Base-by-base conservation (phyloP, 2,888 invertebrate species). In the Thysanoteuthis rhombus region DNA sequence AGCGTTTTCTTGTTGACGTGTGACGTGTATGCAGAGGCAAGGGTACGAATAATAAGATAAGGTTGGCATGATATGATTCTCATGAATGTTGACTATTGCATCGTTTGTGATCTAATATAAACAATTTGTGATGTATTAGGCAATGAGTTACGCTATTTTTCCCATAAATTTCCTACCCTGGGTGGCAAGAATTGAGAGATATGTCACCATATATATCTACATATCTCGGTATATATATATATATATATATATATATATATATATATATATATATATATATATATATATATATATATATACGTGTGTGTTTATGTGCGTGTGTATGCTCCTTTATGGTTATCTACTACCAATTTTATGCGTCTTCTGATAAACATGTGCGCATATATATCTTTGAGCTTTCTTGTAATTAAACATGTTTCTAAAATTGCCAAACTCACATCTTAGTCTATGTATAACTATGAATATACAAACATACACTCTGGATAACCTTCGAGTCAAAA, bases 221-320 rank as follows among this genome's bases (percentile, higher is more conserved):
- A 36, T 16, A n/a, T 75, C 32, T 32, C 8, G 32, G n/a, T 32
- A 75, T 32, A 75, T 32, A 32, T 32, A 75, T n/a, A 75, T 75
- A 58, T 75, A 75, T 75, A 75, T 75, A 75, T 75, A 75, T 75
- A 75, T 75, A 75, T 75, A 75, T 75, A 75, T 58, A 58, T 58
- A 58, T 58, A 58, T 58, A 58, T 58, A 58, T 58, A 58, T 58
- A 58, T 58, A 58, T 58, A 32, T 28, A 5, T 58, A 32, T 28
- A 12, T 58, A 32, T 28, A 32, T 58, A 32, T 28, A 32, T 58
- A 32, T 2, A 12, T 58, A 32, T 32, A 32, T 58, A 32, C 19
- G 32, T 58, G 32, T 58, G 32, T 58, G 25, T 52, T 3, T 52
- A 52, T 52, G 58, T 58, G 58, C 3, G 32, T 58, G 58, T 32